phyloP scores from a whole-genome alignment of 2,888 invertebrate genomes.

The Sminthurides aquaticus region DNA sequence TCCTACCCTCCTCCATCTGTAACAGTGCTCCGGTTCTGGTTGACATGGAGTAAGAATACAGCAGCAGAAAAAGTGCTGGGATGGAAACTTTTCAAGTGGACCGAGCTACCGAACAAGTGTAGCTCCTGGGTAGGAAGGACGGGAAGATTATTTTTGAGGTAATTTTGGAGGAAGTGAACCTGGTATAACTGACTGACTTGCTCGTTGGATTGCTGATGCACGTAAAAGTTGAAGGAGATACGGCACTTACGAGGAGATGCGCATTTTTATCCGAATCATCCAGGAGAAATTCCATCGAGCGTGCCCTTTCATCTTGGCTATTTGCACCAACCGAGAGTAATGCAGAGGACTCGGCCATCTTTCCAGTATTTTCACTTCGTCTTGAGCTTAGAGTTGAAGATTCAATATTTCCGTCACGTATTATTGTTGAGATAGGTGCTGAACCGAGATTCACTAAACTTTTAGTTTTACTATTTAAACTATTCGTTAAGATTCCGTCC shows the following conservation, averaged over 20 bases:
- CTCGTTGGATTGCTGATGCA: no score
- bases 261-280: constrained; percentile 61
- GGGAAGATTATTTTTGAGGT: no score
- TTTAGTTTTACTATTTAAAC: constrained; percentile 26
- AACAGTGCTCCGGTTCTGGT: no score
- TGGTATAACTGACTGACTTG: no score
- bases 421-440: constrained; percentile 1
- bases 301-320: constrained; percentile 50
- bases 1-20: no score
- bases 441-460: constrained; percentile 30
- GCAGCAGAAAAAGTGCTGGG: no score
- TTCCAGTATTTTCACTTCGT: constrained; percentile 16
- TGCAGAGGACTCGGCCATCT: constrained; percentile 22
- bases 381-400: neutral
- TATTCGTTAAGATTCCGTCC: constrained; percentile 12
- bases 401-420: neutral
- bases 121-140: no score
- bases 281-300: constrained; percentile 91
- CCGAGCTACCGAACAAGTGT: no score
- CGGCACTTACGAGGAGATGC: constrained; percentile 40
- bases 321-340: constrained; percentile 40
- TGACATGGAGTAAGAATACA: no score
- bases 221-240: no score
- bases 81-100: no score
- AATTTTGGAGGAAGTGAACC: no score